These are phyloP conservation scores for Phengaris arion DNA, from an alignment of 2,888 invertebrate genomes.

Conservation along the genomic window DNA sequence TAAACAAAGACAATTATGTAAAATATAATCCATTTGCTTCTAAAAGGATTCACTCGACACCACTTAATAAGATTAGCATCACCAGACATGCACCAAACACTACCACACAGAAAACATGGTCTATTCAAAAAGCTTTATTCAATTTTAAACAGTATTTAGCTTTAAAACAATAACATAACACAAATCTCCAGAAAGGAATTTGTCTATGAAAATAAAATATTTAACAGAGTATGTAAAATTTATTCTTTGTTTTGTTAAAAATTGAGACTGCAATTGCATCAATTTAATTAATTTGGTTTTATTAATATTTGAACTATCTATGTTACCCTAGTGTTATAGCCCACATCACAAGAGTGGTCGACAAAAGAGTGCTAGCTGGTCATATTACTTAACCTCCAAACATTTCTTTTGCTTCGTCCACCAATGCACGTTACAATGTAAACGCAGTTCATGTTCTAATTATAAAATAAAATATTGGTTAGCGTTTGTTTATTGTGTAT, in stretches of 20 bases:
- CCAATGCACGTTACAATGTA: not conserved
- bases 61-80: slow-evolving; percentile 12
- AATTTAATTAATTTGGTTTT: slow-evolving; percentile 26
- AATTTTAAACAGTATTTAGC: slow-evolving; percentile 27
- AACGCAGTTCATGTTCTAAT: slow-evolving; percentile 2
- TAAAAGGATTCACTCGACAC: slow-evolving; percentile 14
- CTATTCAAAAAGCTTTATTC: slow-evolving; percentile 28
- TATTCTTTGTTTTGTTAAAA: slow-evolving; percentile 25
- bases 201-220: slow-evolving; percentile 22
- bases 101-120: not conserved
- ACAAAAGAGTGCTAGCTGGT: not conserved
- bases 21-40: slow-evolving; percentile 7
- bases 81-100: not conserved
- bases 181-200: slow-evolving; percentile 14
- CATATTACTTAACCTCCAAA: not conserved
- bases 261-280: slow-evolving; percentile 22
- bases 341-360: not conserved
- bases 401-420: not conserved
- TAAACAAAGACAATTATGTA: slow-evolving; percentile 22
- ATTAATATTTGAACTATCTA: slow-evolving; percentile 28
- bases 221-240: slow-evolving; percentile 16
- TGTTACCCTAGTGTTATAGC: slow-evolving; percentile 3
- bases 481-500: slow-evolving; percentile 78
- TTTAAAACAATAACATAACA: slow-evolving; percentile 27
- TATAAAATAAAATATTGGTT: slow-evolving; percentile 70